A percentile compares a stretch with the other conserved stretches of the same genome.
phyloP scores from a whole-genome alignment of 2,888 invertebrate genomes.

The Dasysyrphus albostriatus region DNA sequence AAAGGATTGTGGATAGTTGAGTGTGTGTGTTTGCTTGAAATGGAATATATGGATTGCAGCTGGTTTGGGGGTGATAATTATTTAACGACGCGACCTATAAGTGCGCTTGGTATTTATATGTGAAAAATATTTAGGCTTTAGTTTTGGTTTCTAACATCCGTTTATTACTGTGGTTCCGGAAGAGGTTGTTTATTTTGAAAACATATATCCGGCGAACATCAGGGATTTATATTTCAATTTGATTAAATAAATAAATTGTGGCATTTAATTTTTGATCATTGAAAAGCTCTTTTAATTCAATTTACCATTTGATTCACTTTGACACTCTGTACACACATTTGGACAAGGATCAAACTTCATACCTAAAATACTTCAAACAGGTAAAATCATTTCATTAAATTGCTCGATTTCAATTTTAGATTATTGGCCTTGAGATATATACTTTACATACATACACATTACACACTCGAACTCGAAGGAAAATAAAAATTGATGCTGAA shows the following conservation, averaged over 20 bases:
- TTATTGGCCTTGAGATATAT: neutral
- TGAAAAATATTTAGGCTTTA: neutral
- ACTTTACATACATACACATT: neutral
- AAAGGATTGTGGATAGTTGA: neutral
- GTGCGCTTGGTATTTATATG: neutral
- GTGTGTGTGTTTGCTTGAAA: neutral
- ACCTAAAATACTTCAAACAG: too few species aligned
- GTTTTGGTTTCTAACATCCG: neutral
- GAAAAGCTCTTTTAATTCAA: neutral
- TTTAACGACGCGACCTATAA: neutral
- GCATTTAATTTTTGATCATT: neutral
- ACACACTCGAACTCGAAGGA: neutral
- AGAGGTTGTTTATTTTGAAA: neutral
- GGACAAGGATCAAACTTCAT: neutral
- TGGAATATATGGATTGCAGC: neutral
- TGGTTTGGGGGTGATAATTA: slow-evolving; percentile 1
- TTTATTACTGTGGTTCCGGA: neutral
- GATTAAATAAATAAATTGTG: neutral
- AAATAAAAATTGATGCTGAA: neutral
- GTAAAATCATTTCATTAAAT: neutral
- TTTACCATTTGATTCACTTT: neutral
- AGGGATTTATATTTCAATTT: neutral
- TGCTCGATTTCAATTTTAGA: neutral
- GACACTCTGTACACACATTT: neutral
- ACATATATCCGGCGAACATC: neutral